phyloP scores from a whole-genome alignment of 2,113 vertebrate species.

The Pogonocichla stellata region DNA sequence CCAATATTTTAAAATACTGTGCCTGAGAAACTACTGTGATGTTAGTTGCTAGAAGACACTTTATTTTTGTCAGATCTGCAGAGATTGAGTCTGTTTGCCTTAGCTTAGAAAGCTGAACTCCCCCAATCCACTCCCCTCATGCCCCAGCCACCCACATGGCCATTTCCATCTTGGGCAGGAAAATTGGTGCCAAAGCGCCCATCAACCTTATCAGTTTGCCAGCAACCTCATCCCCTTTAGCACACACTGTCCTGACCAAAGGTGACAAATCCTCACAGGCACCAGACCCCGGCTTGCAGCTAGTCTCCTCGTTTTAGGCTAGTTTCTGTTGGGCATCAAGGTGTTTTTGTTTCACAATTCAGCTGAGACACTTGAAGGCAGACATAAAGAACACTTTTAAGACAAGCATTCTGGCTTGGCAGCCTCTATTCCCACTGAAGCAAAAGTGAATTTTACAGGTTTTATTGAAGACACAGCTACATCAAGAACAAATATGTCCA shows the following conservation, averaged over 20 bases:
- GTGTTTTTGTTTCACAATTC: neutral
- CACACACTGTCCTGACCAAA: neutral
- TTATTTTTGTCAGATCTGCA: neutral
- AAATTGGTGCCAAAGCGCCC: neutral
- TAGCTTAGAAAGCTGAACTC: neutral
- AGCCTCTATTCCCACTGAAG: constrained; percentile 13
- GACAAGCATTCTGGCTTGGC: constrained; percentile 10
- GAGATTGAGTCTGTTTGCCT: neutral
- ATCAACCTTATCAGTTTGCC: neutral
- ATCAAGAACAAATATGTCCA: neutral
- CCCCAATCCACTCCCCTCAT: accelerated
- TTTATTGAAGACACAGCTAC: neutral
- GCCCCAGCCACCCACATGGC: accelerated
- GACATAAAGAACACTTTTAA: constrained; percentile 12
- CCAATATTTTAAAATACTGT: neutral
- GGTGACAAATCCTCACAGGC: neutral
- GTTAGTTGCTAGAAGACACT: neutral
- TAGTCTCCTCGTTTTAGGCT: neutral
- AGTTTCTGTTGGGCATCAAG: neutral
- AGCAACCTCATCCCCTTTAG: neutral
- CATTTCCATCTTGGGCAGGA: neutral
- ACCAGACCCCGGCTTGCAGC: neutral
- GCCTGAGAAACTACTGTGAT: neutral
- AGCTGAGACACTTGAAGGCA: neutral
- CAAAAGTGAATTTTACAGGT: constrained; percentile 35